Base-by-base conservation (phyloP, 2,113 vertebrate species). In the Mesembrinibis cayennensis region DNA sequence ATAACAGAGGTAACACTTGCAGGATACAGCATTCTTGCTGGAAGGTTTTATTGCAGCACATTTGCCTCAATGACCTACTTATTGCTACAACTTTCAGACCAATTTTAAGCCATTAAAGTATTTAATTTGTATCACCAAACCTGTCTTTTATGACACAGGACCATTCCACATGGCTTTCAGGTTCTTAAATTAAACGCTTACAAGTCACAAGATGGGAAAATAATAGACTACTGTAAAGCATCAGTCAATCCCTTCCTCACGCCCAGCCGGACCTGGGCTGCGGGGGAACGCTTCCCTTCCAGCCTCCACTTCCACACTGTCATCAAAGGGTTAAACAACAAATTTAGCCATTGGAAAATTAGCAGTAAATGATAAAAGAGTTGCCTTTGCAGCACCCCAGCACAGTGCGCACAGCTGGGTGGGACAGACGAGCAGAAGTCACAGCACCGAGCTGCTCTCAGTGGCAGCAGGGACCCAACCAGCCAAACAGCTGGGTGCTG, bases 371-470 rank as follows among this genome's bases (percentile, higher is more conserved):
- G 36, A 36, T 44, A 30, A 50, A 58, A 63, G 16, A 2, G 34
- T 17, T 45, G 29, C 36, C 38, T 52, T 52, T 53, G 56, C 67
- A 61, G 19, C 18, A 82, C 14, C 45, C 29, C 42, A 42, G n/a
- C 1, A 5, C 50, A 18, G 34, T 1, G 20, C 7, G 0, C 13
- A 20, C 36, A 45, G 44, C 11, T 2, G 2, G 44, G 34, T 20
- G 34, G 32, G 36, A 69, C 25, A 26, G 42, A 12, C 0, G 2
- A 7, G 25, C 7, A 47, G 38, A 42, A 40, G 36, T 8, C 2
- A 1, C 30, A 61, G 52, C 65, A 13, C 10, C 5, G 26, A 55
- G 45, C n/a, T 26, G 32, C 32, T 67, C n/a, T 59, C 12, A 7
- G 29, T 2, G 23, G 66, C 61, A 83, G 42, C 11, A 21, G 49